phyloP scores from a whole-genome alignment of 2,888 invertebrate genomes.

The Cylindroiulus punctatus region DNA sequence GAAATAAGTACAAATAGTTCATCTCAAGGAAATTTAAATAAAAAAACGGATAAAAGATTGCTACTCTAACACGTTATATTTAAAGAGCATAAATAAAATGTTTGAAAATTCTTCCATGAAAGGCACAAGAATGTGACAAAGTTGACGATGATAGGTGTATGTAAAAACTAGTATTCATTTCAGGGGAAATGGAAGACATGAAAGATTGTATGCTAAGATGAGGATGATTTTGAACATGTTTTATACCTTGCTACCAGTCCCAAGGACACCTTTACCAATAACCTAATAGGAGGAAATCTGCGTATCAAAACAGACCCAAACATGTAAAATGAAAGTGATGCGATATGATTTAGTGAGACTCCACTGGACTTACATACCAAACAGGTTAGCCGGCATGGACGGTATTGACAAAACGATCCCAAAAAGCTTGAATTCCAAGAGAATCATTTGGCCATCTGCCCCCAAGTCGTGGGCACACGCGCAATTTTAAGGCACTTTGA shows the following conservation, averaged over 20 bases:
- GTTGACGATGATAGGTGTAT: neutral
- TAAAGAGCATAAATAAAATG: neutral
- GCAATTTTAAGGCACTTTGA: neutral
- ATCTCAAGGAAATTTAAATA: neutral
- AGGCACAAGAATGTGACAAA: neutral
- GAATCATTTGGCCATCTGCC: neutral
- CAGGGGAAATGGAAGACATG: slow-evolving; percentile 18
- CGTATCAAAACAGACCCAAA: neutral
- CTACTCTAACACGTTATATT: neutral
- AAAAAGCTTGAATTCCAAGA: neutral
- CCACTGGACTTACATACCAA: neutral
- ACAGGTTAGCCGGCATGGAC: neutral
- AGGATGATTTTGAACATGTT: neutral
- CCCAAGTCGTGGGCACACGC: neutral
- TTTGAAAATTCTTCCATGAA: slow-evolving; percentile 3
- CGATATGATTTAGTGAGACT: neutral
- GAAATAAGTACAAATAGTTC: neutral
- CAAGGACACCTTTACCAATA: neutral
- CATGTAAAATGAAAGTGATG: neutral
- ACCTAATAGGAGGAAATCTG: neutral
- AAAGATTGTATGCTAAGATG: neutral
- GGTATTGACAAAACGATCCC: neutral
- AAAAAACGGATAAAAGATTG: slow-evolving; percentile 10
- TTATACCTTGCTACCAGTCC: neutral
- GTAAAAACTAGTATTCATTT: neutral